A percentile compares a stretch with the other conserved stretches of the same genome.
Conservation (phyloP, 2,797 vertebrate genomes). For the Labeo calbasu region DNA sequence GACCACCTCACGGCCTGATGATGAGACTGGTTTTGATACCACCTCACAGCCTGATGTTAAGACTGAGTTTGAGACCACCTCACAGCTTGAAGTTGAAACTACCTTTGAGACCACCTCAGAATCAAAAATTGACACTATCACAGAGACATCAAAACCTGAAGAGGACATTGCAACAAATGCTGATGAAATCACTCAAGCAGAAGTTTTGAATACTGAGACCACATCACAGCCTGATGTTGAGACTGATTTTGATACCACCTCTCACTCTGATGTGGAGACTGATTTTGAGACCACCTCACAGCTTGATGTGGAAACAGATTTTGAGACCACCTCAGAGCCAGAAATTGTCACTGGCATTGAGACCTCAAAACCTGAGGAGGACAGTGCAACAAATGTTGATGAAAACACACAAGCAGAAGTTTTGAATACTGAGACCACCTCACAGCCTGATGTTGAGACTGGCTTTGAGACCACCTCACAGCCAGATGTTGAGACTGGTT, state of each 20-base stretch:
- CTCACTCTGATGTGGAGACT: background rate
- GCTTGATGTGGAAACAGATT: constrained; percentile 1
- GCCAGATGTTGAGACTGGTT: background rate
- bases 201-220: no score
- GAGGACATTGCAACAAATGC: no score
- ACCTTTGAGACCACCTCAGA: background rate
- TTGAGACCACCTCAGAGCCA: background rate
- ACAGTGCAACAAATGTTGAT: no score
- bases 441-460: background rate
- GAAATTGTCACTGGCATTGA: no score
- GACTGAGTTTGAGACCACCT: background rate
- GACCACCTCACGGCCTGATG: constrained; percentile 5
- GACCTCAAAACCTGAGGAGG: no score
- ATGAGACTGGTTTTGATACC: background rate
- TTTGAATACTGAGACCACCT: background rate
- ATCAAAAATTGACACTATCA: no score
- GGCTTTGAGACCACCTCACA: background rate
- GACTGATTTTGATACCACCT: background rate
- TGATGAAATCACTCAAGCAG: no score
- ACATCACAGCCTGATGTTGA: background rate
- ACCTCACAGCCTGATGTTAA: background rate
- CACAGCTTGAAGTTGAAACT: background rate
- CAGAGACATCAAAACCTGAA: no score
- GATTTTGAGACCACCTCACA: background rate
- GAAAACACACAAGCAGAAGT: no score